Evolutionary conservation across 1,140 invertebrate genomes (phyloP).

Genomic region (Heliconius hewitsoni): DNA sequence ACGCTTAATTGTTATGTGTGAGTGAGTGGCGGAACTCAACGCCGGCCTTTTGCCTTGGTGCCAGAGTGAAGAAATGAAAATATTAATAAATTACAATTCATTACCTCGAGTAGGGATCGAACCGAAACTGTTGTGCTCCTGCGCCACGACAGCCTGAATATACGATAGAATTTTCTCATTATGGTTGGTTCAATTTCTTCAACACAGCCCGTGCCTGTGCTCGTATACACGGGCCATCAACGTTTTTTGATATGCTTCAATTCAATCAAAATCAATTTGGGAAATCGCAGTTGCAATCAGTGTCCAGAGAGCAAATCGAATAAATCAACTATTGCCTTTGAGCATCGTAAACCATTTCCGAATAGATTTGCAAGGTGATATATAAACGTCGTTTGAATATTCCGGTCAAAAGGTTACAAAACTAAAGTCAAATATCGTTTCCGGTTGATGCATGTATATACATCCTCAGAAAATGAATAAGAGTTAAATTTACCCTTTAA

Average conservation of each 20-base stretch:
- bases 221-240: background rate
- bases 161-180: constrained; percentile 33
- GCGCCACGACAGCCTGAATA: too few species aligned
- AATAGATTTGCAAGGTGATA: constrained; percentile 50
- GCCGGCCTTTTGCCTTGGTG: too few species aligned
- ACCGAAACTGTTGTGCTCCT: too few species aligned
- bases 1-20: too few species aligned
- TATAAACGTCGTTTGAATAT: constrained; percentile 50
- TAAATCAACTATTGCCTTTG: constrained; percentile 69
- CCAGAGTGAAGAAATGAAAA: too few species aligned
- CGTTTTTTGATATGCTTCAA: constrained; percentile 9
- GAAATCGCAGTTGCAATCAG: constrained; percentile 62
- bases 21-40: too few species aligned
- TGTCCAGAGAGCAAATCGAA: constrained; percentile 48
- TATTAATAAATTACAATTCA: too few species aligned
- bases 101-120: too few species aligned
- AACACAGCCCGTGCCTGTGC: background rate
- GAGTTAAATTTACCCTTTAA: background rate
- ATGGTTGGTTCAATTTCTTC: constrained; percentile 14
- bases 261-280: constrained; percentile 43
- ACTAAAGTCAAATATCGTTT: background rate
- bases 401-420: constrained; percentile 19
- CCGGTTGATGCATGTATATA: background rate
- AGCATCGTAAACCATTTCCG: constrained; percentile 57
- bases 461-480: background rate